These are phyloP conservation scores for Dicyrtoma fusca DNA, from an alignment of 2,888 invertebrate genomes.

Conservation along the genomic window DNA sequence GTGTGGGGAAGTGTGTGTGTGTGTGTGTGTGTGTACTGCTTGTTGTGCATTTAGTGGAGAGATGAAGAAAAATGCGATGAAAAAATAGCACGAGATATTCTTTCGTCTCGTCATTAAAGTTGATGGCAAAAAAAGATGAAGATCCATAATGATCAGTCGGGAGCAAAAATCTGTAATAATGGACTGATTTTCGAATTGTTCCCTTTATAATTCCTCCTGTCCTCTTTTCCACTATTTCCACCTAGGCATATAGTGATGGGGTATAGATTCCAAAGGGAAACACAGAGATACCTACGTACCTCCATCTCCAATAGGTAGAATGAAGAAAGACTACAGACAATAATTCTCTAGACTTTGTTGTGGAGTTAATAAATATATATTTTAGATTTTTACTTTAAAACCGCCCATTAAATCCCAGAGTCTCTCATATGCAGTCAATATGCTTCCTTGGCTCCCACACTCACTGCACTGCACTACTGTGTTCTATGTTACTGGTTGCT, in stretches of 20 bases:
- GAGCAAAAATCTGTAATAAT: slow-evolving; percentile 46
- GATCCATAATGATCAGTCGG: slow-evolving; percentile 43
- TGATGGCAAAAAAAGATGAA: slow-evolving; percentile 43
- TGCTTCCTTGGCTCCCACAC: background rate
- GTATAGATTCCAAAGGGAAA: background rate
- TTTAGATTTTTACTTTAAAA: no score
- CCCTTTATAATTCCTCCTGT: slow-evolving; percentile 16
- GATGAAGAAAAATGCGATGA: slow-evolving; percentile 43
- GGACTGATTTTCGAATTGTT: slow-evolving; percentile 40
- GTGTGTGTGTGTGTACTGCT: no score
- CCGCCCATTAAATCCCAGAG: no score
- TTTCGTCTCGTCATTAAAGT: slow-evolving; percentile 44
- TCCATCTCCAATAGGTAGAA: background rate
- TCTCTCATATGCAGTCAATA: no score
- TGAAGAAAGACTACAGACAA: no score
- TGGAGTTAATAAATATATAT: no score
- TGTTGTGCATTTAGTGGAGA: background rate
- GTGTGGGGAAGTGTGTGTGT: no score
- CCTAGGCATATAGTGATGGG: no score
- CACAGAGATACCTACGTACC: background rate
- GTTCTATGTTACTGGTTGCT: no score
- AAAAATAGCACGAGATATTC: slow-evolving; percentile 45
- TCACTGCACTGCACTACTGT: no score
- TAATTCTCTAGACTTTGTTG: no score
- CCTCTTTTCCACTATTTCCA: slow-evolving; percentile 12